Conservation (phyloP, 2,888 invertebrate species). For the Parnassius apollo region DNA sequence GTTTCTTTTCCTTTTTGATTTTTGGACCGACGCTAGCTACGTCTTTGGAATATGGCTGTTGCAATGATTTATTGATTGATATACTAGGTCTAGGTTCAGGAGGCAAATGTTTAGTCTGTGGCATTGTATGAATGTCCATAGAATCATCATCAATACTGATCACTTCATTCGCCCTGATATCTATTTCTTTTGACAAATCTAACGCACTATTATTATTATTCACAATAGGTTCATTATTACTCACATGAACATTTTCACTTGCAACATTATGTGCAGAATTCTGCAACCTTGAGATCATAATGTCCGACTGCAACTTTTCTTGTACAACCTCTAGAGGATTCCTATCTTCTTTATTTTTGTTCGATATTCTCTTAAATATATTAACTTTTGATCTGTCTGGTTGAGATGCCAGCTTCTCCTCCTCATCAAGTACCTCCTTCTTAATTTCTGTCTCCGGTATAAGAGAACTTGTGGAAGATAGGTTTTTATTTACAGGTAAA, state of each 20-base stretch:
- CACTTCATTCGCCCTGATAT: conserved; percentile 74
- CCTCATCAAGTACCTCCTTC: conserved; percentile 75
- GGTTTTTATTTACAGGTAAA: conserved; percentile 56
- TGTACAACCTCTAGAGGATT: conserved; percentile 58
- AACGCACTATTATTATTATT: conserved; percentile 77
- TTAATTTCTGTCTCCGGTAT: conserved; percentile 69
- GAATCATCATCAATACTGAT: conserved; percentile 76
- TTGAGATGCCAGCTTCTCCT: conserved; percentile 86
- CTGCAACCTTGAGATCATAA: conserved; percentile 71
- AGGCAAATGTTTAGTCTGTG: conserved; percentile 42
- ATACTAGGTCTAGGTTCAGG: conserved; percentile 57
- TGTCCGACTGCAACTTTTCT: conserved; percentile 66
- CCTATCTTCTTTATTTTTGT: conserved; percentile 85
- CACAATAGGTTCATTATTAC: conserved; percentile 63
- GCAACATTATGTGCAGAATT: conserved; percentile 55
- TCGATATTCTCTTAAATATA: conserved; percentile 93
- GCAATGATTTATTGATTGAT: conserved; percentile 71
- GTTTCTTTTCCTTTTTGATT: conserved; percentile 81
- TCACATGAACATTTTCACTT: conserved; percentile 56
- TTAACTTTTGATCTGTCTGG: conserved; percentile 92
- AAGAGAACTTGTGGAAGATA: conserved; percentile 51
- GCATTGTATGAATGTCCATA: conserved; percentile 56
- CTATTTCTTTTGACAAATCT: conserved; percentile 74
- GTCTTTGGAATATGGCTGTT: conserved; percentile 74
- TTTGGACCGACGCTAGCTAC: conserved; percentile 80